Evolutionary conservation across 1,140 invertebrate species (phyloP), one percentile per base, ranked within the genome.

Genomic region (Drosophila lini): DNA sequence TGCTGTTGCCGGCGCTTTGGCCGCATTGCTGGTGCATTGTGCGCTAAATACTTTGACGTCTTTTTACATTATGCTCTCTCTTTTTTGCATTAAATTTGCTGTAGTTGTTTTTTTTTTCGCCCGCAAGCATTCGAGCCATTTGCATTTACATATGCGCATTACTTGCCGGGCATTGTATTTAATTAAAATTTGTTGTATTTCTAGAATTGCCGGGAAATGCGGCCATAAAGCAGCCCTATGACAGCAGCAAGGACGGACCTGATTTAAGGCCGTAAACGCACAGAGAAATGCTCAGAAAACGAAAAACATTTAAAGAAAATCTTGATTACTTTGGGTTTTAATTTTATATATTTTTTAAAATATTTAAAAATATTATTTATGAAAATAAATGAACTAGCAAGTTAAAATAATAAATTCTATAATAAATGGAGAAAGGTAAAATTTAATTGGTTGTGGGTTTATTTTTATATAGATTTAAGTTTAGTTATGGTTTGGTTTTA

Each of bases 181-280:
- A 88, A 86, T 86, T 89, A 89, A 88, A 86, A 80, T 88, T 89
- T 78, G 81, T 62, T 86, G 80, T 74, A 74, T 73, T 80, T 56
- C 67, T 70, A 64, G 85, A 73, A 74, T 88, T 53, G 62, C 63
- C 59, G 67, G 77, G 50, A 84, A 84, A 65, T 74, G 61, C 50
- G 68, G 50, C 61, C 80, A 81, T 81, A 81, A 78, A 75, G 61
- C 76, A 83, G 69, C 58, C 31, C 45, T 56, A 74, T 47, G 61
- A 52, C 41, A 48, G 59, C 50, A 15, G 44, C 60, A 70, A 36
- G 56, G 58, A 47, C 48, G 38, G 36, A 31, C 28, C 55, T 73
- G 68, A 74, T 73, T 74, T 60, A 62, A 60, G 28, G 36, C 45
- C 48, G 22, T 45, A 38, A 55, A 25, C 8, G 34, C 7, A 38